Conservation (phyloP, 2,113 vertebrate species). For the Albula goreensis region DNA sequence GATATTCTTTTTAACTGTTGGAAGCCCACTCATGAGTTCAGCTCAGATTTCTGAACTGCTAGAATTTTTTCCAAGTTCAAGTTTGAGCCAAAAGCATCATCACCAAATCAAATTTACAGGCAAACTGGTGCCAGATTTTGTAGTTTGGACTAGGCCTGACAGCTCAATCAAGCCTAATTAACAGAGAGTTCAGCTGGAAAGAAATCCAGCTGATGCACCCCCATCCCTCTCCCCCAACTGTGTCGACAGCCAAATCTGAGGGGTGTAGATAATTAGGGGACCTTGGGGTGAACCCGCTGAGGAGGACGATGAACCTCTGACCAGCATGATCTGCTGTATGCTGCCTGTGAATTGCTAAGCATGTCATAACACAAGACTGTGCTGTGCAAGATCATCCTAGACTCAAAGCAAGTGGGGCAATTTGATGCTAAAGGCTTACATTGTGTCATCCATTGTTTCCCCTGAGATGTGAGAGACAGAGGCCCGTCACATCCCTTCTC, state of each 20-base stretch:
- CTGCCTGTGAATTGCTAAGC: neutral
- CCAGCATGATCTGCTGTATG: too few relatives aligned
- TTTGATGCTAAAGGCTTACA: neutral
- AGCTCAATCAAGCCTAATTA: neutral
- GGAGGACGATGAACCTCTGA: too few relatives aligned
- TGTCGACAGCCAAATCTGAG: too few relatives aligned
- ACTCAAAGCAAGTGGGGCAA: neutral
- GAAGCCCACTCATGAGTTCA: neutral
- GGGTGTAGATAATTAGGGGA: too few relatives aligned
- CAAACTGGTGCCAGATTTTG: neutral
- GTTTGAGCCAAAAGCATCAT: neutral
- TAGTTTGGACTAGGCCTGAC: neutral
- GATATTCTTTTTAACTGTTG: neutral
- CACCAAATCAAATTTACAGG: neutral
- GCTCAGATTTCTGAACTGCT: neutral
- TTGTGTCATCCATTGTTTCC: neutral
- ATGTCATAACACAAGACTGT: neutral
- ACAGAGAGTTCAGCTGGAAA: neutral
- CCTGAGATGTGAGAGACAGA: neutral
- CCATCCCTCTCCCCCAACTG: too few relatives aligned
- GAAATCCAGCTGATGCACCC: neutral
- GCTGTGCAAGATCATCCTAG: neutral
- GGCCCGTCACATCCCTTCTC: neutral
- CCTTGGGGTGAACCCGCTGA: too few relatives aligned
- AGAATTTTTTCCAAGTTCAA: neutral